These are phyloP conservation scores for Oligia strigilis DNA, from an alignment of 2,888 invertebrate genomes.

Conservation along the genomic window DNA sequence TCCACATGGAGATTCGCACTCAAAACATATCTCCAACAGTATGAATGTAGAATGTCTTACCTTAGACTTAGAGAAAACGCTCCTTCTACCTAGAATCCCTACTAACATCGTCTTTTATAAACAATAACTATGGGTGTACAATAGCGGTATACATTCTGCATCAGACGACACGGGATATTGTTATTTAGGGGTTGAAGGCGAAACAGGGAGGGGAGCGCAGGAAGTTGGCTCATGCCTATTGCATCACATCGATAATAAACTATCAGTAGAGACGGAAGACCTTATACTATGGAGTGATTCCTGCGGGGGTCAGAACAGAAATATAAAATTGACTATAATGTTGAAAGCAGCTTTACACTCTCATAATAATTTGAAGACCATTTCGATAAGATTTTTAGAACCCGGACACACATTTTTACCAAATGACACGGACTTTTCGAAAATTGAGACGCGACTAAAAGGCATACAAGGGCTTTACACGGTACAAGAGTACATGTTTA, in stretches of 20 bases:
- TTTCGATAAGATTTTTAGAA: too few species aligned
- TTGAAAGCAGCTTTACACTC: too few species aligned
- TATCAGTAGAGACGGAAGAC: neutral
- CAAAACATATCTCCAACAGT: too few species aligned
- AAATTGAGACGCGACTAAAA: too few species aligned
- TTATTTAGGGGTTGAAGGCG: neutral
- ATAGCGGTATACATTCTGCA: slow-evolving; percentile 7
- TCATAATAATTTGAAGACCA: too few species aligned
- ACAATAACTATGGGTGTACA: slow-evolving; percentile 1
- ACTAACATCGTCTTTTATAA: slow-evolving; percentile 5
- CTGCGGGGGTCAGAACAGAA: neutral
- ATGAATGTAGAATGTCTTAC: too few species aligned
- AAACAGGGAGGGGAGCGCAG: neutral
- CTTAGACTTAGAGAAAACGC: neutral
- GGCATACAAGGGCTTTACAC: too few species aligned
- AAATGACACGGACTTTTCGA: too few species aligned
- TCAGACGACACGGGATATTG: slow-evolving; percentile 3
- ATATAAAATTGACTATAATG: too few species aligned
- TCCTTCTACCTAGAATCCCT: slow-evolving; percentile 1
- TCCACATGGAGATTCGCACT: too few species aligned
- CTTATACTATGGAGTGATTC: slow-evolving; percentile 3
- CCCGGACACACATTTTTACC: too few species aligned
- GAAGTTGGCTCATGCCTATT: slow-evolving; percentile 6
- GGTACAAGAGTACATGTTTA: too few species aligned
- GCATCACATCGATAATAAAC: slow-evolving; percentile 6